phyloP scores from a whole-genome alignment of 2,797 vertebrate species.

The Rhynchotus rufescens region DNA sequence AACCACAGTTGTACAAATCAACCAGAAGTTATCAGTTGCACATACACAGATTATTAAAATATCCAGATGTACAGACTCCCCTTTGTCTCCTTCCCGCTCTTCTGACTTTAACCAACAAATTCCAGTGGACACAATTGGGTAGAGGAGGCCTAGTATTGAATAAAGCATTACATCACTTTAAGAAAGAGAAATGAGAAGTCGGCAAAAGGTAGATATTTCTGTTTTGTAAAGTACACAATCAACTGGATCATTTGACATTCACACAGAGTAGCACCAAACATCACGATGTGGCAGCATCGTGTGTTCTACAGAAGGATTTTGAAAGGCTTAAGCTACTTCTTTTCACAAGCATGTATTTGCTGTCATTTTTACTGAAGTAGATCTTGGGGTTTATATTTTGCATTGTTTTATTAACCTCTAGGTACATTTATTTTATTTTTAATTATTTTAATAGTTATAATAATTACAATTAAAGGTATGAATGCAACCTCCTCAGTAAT shows the following conservation, averaged over 20 bases:
- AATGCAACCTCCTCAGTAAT: not conserved
- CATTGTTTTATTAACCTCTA: not conserved
- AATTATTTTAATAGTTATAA: not conserved
- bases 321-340: not conserved
- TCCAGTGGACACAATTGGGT: not conserved
- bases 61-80: not conserved
- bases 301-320: not conserved
- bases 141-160: not conserved
- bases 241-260: not conserved
- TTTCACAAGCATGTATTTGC: not conserved
- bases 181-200: not conserved
- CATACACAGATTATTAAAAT: not conserved
- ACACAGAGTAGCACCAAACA: fast-evolving
- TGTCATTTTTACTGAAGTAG: not conserved
- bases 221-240: not conserved
- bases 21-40: not conserved
- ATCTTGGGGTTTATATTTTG: not conserved
- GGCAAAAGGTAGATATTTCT: not conserved
- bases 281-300: not conserved
- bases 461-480: not conserved
- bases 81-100: not conserved
- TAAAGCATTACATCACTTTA: not conserved
- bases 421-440: not conserved
- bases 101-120: not conserved
- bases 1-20: not conserved